These are phyloP conservation scores for Stegophylla sp. DNA, from an alignment of 2,888 invertebrate genomes.

Conservation along the genomic window DNA sequence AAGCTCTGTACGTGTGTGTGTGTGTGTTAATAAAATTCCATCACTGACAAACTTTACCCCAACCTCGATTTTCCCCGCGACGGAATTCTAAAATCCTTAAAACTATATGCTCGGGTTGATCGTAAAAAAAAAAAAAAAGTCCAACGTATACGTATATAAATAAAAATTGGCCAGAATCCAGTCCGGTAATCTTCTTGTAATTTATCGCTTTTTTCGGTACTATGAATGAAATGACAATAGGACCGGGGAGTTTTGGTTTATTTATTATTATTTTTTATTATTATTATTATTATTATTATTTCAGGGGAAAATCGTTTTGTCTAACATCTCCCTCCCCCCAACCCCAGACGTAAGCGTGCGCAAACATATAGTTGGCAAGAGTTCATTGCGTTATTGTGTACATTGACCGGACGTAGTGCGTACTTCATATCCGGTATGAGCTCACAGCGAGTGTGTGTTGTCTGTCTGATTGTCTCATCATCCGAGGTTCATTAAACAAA, in stretches of 20 bases:
- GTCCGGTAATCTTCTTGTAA: slow-evolving; percentile 54
- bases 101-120: slow-evolving; percentile 48
- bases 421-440: slow-evolving; percentile 37
- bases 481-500: slow-evolving; percentile 36
- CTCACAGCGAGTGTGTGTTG: slow-evolving; percentile 18
- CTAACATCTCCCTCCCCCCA: slow-evolving; percentile 28
- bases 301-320: slow-evolving; percentile 55
- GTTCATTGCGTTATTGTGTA: slow-evolving; percentile 30
- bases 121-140: slow-evolving; percentile 47
- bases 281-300: slow-evolving; percentile 30
- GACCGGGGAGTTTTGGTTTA: slow-evolving; percentile 51
- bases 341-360: slow-evolving; percentile 1
- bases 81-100: slow-evolving; percentile 41
- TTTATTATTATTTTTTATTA: slow-evolving; percentile 34
- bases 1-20: background rate
- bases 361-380: slow-evolving; percentile 53
- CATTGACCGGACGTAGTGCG: slow-evolving; percentile 6
- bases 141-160: slow-evolving; percentile 46
- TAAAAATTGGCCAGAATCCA: slow-evolving; percentile 55
- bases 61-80: slow-evolving; percentile 1
- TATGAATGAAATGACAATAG: slow-evolving; percentile 56
- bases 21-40: background rate
- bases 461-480: slow-evolving; percentile 29
- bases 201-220: slow-evolving; percentile 49
- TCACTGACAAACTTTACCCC: no score